These are phyloP conservation scores for Rosalia funebris DNA, from an alignment of 2,888 invertebrate genomes.

Conservation along the genomic window DNA sequence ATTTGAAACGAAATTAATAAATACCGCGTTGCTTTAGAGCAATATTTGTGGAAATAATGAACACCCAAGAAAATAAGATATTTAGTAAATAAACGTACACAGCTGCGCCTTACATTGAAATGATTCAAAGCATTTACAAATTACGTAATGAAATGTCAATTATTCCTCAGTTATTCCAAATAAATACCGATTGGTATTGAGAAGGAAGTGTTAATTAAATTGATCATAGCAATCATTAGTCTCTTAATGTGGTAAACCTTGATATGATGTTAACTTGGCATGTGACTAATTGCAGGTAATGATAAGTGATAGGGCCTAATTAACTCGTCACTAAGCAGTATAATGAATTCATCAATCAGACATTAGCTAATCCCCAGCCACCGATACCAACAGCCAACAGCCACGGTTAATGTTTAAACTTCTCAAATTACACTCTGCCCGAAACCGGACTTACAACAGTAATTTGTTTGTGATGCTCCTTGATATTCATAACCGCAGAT, in stretches of 20 bases:
- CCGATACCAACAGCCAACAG: slow-evolving; percentile 12
- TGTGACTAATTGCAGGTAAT: slow-evolving; percentile 58
- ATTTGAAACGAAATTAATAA: too few relatives aligned
- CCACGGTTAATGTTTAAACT: slow-evolving; percentile 18
- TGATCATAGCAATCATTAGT: slow-evolving; percentile 46
- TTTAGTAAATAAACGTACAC: too few relatives aligned
- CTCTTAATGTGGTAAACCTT: slow-evolving; percentile 38
- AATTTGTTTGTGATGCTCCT: slow-evolving; percentile 41
- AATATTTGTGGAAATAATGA: too few relatives aligned
- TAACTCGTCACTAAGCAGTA: slow-evolving; percentile 57
- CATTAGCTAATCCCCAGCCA: slow-evolving; percentile 48
- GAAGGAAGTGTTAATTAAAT: slow-evolving; percentile 49
- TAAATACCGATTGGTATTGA: slow-evolving; percentile 9
- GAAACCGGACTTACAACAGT: slow-evolving; percentile 42
- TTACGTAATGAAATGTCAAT: neutral
- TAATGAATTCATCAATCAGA: slow-evolving; percentile 61
- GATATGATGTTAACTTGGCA: slow-evolving; percentile 52
- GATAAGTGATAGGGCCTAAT: slow-evolving; percentile 56
- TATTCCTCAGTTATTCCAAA: slow-evolving; percentile 7
- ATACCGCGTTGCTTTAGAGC: too few relatives aligned
- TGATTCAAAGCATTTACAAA: too few relatives aligned
- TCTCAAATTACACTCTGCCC: slow-evolving; percentile 39
- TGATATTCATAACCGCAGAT: slow-evolving; percentile 42
- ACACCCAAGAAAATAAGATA: too few relatives aligned
- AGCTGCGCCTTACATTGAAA: too few relatives aligned